Base-by-base conservation (phyloP, 2,888 invertebrate genomes). In the Tachina grossa region DNA sequence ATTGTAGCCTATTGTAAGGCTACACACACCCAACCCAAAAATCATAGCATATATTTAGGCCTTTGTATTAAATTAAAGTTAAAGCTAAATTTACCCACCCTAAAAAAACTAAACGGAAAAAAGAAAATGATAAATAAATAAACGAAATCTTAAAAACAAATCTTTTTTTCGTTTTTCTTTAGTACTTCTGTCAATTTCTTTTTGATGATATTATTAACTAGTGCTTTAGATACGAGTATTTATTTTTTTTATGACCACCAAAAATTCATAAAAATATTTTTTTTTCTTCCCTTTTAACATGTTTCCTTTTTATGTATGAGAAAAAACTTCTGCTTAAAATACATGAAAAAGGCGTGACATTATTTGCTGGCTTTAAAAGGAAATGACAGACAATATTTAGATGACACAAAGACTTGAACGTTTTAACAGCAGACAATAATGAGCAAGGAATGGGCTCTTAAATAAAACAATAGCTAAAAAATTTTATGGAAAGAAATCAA, bases 291-390 rank as follows among this genome's bases (percentile, higher is more conserved):
- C 53, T 53, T 53, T 6, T 6, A 31, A 2, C 31, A 39, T 57
- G 9, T 22, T 74, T 49, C 49, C 63, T 63, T 53, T 65, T 75
- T 14, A 22, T 22, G 22, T 14, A 5, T 31, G 31, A 19, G 6
- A 31, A 14, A 39, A 41, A 61, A 59, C 9, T 10, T 16, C 47
- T 57, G 9, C 69, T 76, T 53, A 13, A 47, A 66, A 61, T 55
- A 81, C 84, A 84, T 77, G 61, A 63, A 78, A 85, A 81, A 75
- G 81, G 84, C 84, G 84, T 77, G 63, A 68, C 65, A 66, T 72
- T 59, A 61, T 77, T 63, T 77, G 49, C 55, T 84, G 59, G 72
- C 31, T 77, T 77, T 63, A 81, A 49, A 57, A 49, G 65, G 1
- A 74, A 85, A 80, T 79, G 11, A n/a, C 9, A 74, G 53, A 82